Conservation (phyloP, 2,797 vertebrate genomes). For the Crypturellus tataupa region DNA sequence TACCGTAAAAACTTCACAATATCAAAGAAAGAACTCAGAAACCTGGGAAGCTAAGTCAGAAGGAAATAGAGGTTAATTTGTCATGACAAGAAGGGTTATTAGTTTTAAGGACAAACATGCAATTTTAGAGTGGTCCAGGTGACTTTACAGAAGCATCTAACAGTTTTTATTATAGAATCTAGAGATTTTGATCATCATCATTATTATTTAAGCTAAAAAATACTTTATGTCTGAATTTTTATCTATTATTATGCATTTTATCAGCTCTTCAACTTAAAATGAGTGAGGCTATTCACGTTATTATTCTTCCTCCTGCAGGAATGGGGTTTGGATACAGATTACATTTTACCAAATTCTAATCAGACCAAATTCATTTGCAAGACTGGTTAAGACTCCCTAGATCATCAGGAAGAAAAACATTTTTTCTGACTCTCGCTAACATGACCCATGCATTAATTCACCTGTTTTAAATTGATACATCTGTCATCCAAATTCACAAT, state of each 20-base stretch:
- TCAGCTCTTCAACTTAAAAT: neutral
- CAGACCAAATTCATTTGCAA: neutral
- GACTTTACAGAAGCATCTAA: neutral
- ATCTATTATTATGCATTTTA: neutral
- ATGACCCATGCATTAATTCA: slow-evolving; percentile 31
- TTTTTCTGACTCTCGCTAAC: neutral
- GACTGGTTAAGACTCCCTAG: neutral
- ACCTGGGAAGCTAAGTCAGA: neutral
- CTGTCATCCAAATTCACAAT: slow-evolving; percentile 55
- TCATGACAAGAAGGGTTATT: neutral
- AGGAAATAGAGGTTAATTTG: neutral
- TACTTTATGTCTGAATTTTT: neutral
- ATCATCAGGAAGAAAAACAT: neutral
- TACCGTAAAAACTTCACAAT: neutral
- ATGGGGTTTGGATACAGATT: neutral
- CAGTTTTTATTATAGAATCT: neutral
- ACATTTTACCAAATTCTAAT: neutral
- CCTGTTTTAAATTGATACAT: neutral
- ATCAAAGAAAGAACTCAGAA: neutral
- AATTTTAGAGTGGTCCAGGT: neutral
- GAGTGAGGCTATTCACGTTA: accelerated
- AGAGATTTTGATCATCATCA: neutral
- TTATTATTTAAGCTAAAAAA: neutral
- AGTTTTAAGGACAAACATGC: neutral
- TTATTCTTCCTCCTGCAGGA: neutral